These are phyloP conservation scores for Lepus europaeus DNA, from an alignment of 2,113 vertebrate genomes.

Conservation along the genomic window DNA sequence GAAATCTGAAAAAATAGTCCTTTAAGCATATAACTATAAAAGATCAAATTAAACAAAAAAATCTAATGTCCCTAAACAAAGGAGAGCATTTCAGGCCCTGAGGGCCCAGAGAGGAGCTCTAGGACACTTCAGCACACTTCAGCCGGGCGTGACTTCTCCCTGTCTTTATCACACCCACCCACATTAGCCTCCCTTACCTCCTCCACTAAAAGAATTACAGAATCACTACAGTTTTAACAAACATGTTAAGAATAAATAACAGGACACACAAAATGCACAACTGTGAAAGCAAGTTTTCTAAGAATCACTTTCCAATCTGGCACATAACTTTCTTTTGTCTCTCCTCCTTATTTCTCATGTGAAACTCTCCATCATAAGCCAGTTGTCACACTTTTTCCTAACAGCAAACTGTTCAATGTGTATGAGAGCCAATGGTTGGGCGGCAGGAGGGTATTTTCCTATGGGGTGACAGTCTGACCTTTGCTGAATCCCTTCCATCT, in stretches of 20 bases:
- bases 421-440: neutral
- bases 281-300: slow-evolving; percentile 4
- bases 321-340: neutral
- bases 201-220: neutral
- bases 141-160: neutral
- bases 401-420: slow-evolving; percentile 3
- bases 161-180: neutral
- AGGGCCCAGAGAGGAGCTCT: neutral
- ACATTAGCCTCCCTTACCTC: neutral
- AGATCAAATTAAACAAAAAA: slow-evolving; percentile 43
- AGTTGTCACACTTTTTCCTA: neutral
- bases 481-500: slow-evolving; percentile 55
- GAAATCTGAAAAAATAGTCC: neutral
- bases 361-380: slow-evolving; percentile 1
- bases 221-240: neutral
- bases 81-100: slow-evolving; percentile 15
- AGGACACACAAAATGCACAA: neutral
- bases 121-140: neutral
- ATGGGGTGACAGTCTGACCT: slow-evolving; percentile 67
- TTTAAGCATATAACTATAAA: slow-evolving; percentile 2
- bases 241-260: neutral
- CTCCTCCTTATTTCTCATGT: neutral
- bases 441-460: neutral
- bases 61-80: slow-evolving; percentile 15
- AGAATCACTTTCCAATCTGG: slow-evolving; percentile 39